Evolutionary conservation across 2,888 invertebrate genomes (phyloP).

Genomic region (Leistus spinibarbis): DNA sequence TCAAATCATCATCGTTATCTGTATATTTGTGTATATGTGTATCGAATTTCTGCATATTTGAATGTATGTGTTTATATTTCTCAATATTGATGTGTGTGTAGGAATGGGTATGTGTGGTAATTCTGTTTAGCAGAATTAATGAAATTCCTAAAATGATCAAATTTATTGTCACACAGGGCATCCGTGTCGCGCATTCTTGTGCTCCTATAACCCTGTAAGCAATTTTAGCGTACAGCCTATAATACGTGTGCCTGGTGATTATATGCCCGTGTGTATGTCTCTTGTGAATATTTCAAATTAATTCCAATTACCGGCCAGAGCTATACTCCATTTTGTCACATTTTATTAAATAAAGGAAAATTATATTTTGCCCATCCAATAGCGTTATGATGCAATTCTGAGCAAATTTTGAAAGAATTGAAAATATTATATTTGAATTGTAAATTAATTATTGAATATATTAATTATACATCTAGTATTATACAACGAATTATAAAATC

Average conservation of each 20-base stretch:
- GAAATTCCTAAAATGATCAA: slow-evolving; percentile 37
- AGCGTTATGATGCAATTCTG: too few species aligned
- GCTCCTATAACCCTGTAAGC: not conserved
- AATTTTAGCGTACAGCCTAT: not conserved
- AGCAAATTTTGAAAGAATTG: too few species aligned
- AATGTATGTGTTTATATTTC: not conserved
- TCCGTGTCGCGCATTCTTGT: slow-evolving; percentile 20
- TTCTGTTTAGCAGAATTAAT: slow-evolving; percentile 20
- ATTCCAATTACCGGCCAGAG: not conserved
- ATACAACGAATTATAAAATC: too few species aligned
- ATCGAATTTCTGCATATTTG: not conserved
- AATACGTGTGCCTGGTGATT: too few species aligned
- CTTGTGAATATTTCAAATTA: not conserved
- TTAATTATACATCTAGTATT: too few species aligned
- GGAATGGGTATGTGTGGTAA: not conserved
- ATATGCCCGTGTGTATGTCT: too few species aligned
- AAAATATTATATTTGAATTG: too few species aligned
- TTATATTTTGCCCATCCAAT: too few species aligned
- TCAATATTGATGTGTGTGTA: not conserved
- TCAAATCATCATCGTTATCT: not conserved
- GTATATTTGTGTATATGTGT: not conserved
- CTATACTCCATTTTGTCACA: not conserved
- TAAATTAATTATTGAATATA: too few species aligned
- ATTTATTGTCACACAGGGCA: slow-evolving; percentile 32
- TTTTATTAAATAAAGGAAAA: not conserved